Evolutionary conservation across 2,888 invertebrate species (phyloP).

Genomic region (Poecilus cupreus): DNA sequence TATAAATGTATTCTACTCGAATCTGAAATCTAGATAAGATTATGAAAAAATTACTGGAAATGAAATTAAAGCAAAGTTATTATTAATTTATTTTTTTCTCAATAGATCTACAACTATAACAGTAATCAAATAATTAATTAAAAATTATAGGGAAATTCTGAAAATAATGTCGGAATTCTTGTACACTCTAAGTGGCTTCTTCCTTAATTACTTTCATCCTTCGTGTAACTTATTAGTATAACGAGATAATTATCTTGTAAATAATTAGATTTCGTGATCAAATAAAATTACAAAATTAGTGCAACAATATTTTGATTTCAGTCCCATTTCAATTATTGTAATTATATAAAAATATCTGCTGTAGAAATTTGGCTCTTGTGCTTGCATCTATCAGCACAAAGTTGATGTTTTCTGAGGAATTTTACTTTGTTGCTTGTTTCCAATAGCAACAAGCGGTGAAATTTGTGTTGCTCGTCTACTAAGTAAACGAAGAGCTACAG

Average conservation of each 20-base stretch:
- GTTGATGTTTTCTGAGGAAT: too few species aligned
- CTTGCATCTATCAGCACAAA: too few species aligned
- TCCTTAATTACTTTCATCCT: neutral
- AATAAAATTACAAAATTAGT: neutral
- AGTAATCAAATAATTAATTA: neutral
- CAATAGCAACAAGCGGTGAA: too few species aligned
- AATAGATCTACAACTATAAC: too few species aligned
- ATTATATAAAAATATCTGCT: neutral
- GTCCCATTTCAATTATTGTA: constrained; percentile 8
- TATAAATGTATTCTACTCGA: too few species aligned
- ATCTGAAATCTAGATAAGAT: neutral
- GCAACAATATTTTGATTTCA: neutral
- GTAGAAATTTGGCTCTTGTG: too few species aligned
- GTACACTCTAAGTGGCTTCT: neutral
- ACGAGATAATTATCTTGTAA: neutral
- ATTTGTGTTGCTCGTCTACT: too few species aligned
- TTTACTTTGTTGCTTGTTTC: too few species aligned
- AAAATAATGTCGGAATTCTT: neutral
- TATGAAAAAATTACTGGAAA: neutral
- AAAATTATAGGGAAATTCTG: constrained; percentile 4
- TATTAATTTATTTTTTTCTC: neutral
- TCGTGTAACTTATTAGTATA: neutral
- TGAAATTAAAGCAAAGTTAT: neutral
- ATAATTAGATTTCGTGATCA: constrained; percentile 19
- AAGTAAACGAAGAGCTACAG: too few species aligned